phyloP scores from a whole-genome alignment of 2,113 vertebrate species.

The Caranx melampygus region DNA sequence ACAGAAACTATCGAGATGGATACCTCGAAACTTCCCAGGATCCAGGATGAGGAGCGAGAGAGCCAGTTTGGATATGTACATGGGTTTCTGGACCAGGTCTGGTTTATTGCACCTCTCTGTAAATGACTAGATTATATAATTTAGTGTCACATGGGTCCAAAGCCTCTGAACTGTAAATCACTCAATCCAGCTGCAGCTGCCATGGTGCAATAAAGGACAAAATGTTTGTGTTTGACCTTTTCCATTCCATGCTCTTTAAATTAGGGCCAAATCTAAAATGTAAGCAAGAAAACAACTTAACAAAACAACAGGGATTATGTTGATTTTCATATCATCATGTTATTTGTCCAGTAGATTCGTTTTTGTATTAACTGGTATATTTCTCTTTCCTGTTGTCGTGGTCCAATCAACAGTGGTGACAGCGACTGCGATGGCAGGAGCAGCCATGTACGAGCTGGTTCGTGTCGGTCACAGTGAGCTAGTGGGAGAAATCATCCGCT shows the following conservation, averaged over 20 bases:
- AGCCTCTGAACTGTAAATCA: neutral
- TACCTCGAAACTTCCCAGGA: slow-evolving; percentile 91
- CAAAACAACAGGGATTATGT: too few species aligned
- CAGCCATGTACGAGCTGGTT: slow-evolving; percentile 99
- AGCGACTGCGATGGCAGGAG: slow-evolving; percentile 94
- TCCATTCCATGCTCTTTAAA: too few species aligned
- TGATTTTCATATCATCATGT: neutral
- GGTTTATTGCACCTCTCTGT: slow-evolving; percentile 35
- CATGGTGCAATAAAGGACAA: neutral
- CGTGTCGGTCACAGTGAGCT: slow-evolving; percentile 96
- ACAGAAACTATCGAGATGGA: slow-evolving; percentile 85
- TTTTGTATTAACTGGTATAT: neutral
- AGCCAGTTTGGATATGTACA: slow-evolving; percentile 90
- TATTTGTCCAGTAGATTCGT: neutral
- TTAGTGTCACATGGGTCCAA: neutral
- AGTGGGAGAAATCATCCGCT: slow-evolving; percentile 97
- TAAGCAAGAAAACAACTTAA: too few species aligned
- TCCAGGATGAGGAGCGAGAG: slow-evolving; percentile 91
- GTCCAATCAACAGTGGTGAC: slow-evolving; percentile 89
- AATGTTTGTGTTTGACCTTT: neutral
- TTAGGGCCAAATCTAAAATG: too few species aligned
- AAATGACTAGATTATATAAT: neutral
- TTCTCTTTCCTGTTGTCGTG: neutral
- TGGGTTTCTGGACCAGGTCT: slow-evolving; percentile 95
- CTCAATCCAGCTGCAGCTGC: neutral